phyloP scores from a whole-genome alignment of 1,140 invertebrate species.

The Heliconius congener region DNA sequence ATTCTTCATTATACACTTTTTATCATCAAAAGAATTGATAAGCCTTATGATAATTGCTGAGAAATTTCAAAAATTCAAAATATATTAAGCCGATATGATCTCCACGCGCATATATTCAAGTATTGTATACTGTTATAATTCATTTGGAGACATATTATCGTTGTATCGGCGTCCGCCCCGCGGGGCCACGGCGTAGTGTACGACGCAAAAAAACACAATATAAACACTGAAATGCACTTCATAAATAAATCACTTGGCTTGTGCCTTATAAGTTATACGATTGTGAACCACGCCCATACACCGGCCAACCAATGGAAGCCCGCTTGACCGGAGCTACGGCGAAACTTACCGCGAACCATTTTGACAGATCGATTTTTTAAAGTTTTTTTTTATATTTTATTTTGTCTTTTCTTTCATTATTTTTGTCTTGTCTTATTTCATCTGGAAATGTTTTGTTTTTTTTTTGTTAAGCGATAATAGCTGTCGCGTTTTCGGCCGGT shows the following conservation, averaged over 20 bases:
- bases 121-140: slow-evolving; percentile 28
- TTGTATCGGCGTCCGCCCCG: slow-evolving; percentile 36
- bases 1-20: background rate
- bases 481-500: slow-evolving; percentile 66
- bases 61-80: slow-evolving; percentile 2
- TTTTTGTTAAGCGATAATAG: slow-evolving; percentile 61
- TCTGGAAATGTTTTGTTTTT: slow-evolving; percentile 41
- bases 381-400: slow-evolving; percentile 66
- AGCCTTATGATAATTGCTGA: background rate
- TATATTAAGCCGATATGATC: slow-evolving; percentile 1
- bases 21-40: background rate
- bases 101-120: background rate
- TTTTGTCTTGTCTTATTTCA: slow-evolving; percentile 55
- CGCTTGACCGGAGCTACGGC: slow-evolving; percentile 52
- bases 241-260: slow-evolving; percentile 70
- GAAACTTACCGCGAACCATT: slow-evolving; percentile 75
- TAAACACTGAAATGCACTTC: slow-evolving; percentile 70
- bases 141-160: slow-evolving; percentile 37
- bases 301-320: slow-evolving; percentile 56
- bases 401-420: slow-evolving; percentile 68
- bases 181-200: slow-evolving; percentile 43
- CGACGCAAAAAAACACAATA: slow-evolving; percentile 56
- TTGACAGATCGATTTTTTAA: slow-evolving; percentile 79
- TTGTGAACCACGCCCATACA: slow-evolving; percentile 60
- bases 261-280: slow-evolving; percentile 57